Base-by-base conservation (phyloP, 2,113 vertebrate genomes). In the Pleuronectes platessa region DNA sequence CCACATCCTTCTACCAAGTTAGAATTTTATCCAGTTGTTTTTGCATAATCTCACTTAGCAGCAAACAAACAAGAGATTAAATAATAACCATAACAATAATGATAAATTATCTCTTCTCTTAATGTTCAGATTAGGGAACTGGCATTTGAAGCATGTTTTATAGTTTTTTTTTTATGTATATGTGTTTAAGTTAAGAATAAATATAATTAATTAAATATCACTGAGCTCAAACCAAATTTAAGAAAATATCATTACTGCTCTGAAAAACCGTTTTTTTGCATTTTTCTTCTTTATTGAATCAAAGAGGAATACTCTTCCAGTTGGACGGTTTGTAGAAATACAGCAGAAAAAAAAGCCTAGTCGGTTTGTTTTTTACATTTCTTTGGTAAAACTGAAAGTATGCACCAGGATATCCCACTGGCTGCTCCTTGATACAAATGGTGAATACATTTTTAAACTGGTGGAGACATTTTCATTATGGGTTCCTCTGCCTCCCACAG, bases 281-380 rank as follows among this genome's bases (percentile, higher is more conserved):
- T 42, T 13, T 21, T n/a, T 21, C 3, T 54, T 42, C 10, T 78
- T 68, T 51, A 67, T 21, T 73, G 31, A 37, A 24, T 76, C 27
- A 71, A 11, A 37, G 61, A 63, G 51, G 9, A n/a, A 59, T 26
- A 40, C 12, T 5, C n/a, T 27, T 27, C 8, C 35, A 10, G 9
- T 8, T 42, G 40, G 10, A 42, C 3, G 40, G 40, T 12, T 11
- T 67, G 23, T 21, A 55, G 26, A 51, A 31, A 45, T 56, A 78
- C 73, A 73, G n/a, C 37, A 67, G 10, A 49, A 20, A 0, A n/a
- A 40, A 13, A 47, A 0, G 35, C 35, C 7, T 37, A 10, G 35
- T 37, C 10, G 9, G 9, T 10, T 37, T 37, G 9, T 37, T 37
- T 37, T 37, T 37, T 9, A 37, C 9, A 37, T 37, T 37, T 37